Evolutionary conservation across 1,140 invertebrate genomes (phyloP).

Genomic region (Apis dorsata): DNA sequence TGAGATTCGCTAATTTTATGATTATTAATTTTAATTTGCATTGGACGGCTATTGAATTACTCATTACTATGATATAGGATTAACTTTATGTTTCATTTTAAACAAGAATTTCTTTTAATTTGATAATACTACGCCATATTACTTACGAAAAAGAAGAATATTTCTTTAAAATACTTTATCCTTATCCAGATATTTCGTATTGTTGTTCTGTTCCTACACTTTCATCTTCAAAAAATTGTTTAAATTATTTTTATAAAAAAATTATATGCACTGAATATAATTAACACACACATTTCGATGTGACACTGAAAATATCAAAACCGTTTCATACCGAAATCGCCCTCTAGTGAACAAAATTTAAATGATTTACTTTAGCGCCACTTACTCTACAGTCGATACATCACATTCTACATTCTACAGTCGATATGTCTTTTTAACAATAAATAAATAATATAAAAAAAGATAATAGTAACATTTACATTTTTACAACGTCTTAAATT

Average conservation of each 20-base stretch:
- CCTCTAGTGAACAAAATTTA: neutral
- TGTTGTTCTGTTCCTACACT: too few relatives aligned
- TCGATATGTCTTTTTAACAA: neutral
- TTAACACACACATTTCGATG: neutral
- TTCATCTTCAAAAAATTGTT: too few relatives aligned
- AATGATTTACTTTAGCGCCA: neutral
- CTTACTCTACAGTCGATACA: slow-evolving; percentile 12
- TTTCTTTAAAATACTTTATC: too few relatives aligned
- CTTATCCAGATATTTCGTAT: neutral
- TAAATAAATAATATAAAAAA: slow-evolving; percentile 5
- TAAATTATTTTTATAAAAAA: neutral
- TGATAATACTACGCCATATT: too few relatives aligned
- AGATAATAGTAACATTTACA: slow-evolving; percentile 25
- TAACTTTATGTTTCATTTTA: neutral
- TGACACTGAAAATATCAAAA: neutral
- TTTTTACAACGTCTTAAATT: slow-evolving; percentile 26
- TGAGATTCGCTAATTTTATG: slow-evolving; percentile 4
- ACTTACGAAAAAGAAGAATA: neutral
- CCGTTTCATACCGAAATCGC: neutral
- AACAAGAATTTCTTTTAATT: neutral
- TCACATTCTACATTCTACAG: neutral
- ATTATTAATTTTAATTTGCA: neutral
- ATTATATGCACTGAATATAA: neutral
- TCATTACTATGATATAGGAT: too few relatives aligned
- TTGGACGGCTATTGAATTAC: neutral